Evolutionary conservation across 2,113 vertebrate genomes (phyloP), one percentile per base, ranked within the genome.

Genomic region (Gymnarchus niloticus): DNA sequence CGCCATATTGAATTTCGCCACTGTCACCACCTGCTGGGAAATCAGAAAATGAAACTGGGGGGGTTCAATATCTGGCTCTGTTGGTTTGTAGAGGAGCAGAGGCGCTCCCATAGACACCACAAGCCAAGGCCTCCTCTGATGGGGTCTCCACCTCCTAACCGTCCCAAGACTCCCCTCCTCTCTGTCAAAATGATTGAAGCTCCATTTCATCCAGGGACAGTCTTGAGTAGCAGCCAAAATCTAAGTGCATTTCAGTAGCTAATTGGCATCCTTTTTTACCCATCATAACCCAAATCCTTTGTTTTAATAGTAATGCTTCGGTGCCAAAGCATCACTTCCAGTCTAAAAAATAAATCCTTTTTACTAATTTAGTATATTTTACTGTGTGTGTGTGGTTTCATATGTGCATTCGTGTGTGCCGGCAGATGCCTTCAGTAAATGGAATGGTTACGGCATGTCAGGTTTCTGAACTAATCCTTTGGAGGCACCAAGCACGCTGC

Each of bases 171-270:
- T 48, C n/a, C 3, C 23, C 21, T 19, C 23, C 21, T 7, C 23
- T 83, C 44, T 10, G 10, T 6, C 57, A 41, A 48, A 51, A 49
- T 65, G 21, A 84, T 49, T 65, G 65, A 84, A 84, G 49, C 23
- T 61, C 19, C 10, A 61, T 28, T 28, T 25, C 19, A 65, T 44
- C 49, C 2, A 65, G 56, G 12, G 57, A n/a, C 21, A 1, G 3
- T 25, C 5, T 65, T 84, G 83, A 84, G 65, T 21, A 14, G 46
- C 25, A 81, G 57, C 41, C 57, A 80, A 76, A 84, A 51, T 54
- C 85, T 76, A 81, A 87, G 83, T 83, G 84, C n/a, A 25, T 83
- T 85, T 89, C 56, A 83, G 23, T 85, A 85, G 83, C 77, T 84
- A 77, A 89, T 88, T 76, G 73, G 87, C 54, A 52, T 82, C 23